Evolutionary conservation across 2,888 invertebrate species (phyloP).

Genomic region (Piscicola geometra): DNA sequence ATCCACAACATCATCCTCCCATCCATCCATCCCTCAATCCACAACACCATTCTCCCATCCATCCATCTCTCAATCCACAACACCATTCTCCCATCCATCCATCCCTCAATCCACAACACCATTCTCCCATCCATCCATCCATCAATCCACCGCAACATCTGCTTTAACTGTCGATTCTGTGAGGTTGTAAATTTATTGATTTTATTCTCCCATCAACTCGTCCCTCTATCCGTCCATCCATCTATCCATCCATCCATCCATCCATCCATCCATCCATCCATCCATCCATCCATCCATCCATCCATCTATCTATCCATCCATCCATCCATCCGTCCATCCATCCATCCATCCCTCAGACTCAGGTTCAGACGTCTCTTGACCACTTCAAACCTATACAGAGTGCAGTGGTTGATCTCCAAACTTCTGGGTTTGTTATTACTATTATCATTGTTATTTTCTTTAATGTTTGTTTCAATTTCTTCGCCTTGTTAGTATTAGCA

Average conservation of each 20-base stretch:
- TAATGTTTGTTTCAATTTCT: too few relatives aligned
- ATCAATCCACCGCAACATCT: neutral
- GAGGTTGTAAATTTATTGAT: neutral
- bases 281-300: too few relatives aligned
- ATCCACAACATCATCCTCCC: neutral
- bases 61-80: neutral
- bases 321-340: too few relatives aligned
- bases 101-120: neutral
- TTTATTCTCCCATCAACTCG: too few relatives aligned
- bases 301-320: too few relatives aligned
- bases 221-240: too few relatives aligned
- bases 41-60: neutral
- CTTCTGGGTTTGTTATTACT: neutral
- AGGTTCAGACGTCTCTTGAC: neutral
- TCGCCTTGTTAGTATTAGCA: too few relatives aligned
- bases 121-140: neutral
- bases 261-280: too few relatives aligned
- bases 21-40: neutral
- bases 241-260: too few relatives aligned
- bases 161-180: conserved; percentile 1
- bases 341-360: neutral
- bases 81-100: neutral
- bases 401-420: neutral
- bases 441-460: neutral
- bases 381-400: conserved; percentile 7